These are phyloP conservation scores for Chloroceryle aenea DNA, from an alignment of 2,113 vertebrate species.

Conservation along the genomic window DNA sequence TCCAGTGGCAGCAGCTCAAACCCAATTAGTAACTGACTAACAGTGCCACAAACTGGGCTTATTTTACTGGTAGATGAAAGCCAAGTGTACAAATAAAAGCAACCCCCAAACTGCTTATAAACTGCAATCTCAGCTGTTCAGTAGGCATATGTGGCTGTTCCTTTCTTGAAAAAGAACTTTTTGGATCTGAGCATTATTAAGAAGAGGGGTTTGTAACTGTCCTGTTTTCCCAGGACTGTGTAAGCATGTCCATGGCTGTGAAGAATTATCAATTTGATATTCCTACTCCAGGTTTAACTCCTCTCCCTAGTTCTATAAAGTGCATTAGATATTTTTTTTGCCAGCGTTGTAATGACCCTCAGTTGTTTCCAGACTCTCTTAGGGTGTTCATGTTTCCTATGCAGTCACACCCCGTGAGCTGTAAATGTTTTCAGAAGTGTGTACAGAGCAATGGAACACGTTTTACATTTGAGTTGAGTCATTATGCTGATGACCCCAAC, in stretches of 20 bases:
- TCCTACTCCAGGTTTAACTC: background rate
- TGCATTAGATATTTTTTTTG: background rate
- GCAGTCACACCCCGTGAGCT: background rate
- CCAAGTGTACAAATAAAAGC: background rate
- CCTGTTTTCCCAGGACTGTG: background rate
- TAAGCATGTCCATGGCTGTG: background rate
- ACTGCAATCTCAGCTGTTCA: background rate
- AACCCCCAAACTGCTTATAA: background rate
- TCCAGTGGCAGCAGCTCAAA: background rate
- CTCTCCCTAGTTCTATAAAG: background rate
- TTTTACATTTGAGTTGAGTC: background rate
- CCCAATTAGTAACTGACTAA: background rate
- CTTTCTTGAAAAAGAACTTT: background rate
- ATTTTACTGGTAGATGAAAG: background rate
- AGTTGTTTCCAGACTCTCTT: background rate
- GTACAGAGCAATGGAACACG: background rate
- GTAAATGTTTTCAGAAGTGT: background rate
- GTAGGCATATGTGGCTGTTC: background rate
- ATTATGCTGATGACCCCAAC: background rate
- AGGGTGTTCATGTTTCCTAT: slow-evolving; percentile 27
- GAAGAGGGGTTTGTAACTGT: background rate
- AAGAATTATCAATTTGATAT: background rate
- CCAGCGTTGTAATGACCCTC: background rate
- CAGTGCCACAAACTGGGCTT: background rate
- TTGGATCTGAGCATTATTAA: background rate